Evolutionary conservation across 2,888 invertebrate species (phyloP), one percentile per base, ranked within the genome.

Genomic region (Hyposoter didymator): DNA sequence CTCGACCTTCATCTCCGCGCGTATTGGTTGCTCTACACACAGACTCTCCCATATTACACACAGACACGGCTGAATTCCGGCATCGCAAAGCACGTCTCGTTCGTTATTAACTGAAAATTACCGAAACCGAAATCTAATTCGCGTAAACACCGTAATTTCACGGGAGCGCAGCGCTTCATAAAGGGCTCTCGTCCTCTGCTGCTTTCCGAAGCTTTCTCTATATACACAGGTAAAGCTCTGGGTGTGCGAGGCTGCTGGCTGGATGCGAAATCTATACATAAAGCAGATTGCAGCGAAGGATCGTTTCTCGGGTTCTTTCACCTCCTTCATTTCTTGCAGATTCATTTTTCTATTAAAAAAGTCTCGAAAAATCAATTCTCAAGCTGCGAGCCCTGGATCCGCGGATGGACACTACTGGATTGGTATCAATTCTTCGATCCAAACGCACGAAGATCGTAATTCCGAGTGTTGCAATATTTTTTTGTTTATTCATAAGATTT

Each of bases 61-160:
- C 12, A 39, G 35, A 74, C 28, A 45, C 22, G 35, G 10, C 35
- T 55, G 39, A 69, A 69, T 72, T 70, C 69, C 72, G 66, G 72
- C 35, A 75, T 49, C 69, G 81, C 32, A 62, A 84, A 59, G 88
- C 88, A 84, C 87, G 79, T 80, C 79, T 76, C 82, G 80, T 89
- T 88, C 90, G 92, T 92, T 92, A 92, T 92, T 92, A 92, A 91
- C 92, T 90, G 91, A 92, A 92, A 92, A 92, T 92, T 92, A 92
- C 92, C 92, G 91, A 92, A 92, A 92, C 91, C 92, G 87, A 92
- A 92, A 92, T 92, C 92, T 92, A 92, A 92, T 92, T 92, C 92
- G 89, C 90, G 92, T 92, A 92, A 92, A 92, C 90, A 92, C 92
- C 90, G 91, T 91, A 92, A 92, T 92, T 89, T 90, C 83, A 86